Percentiles rank a stretch among this genome's conserved stretches.
Evolutionary conservation across 2,113 vertebrate species (phyloP).

Genomic region (Oryzias curvinotus): DNA sequence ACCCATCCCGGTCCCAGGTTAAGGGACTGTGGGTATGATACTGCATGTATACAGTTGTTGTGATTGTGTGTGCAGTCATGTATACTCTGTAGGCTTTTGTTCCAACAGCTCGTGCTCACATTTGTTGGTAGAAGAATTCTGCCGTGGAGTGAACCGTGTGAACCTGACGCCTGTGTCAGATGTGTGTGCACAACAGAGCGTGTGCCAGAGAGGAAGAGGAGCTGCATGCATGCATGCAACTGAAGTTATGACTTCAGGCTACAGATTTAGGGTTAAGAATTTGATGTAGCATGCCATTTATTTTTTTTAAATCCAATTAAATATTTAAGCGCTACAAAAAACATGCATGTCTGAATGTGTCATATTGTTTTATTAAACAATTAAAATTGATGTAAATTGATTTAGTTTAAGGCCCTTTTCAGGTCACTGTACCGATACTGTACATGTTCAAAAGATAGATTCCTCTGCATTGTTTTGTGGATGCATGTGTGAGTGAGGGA

Average conservation of each 20-base stretch:
- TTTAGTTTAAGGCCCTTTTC: no score
- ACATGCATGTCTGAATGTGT: no score
- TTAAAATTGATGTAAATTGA: no score
- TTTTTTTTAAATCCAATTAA: constrained; percentile 12
- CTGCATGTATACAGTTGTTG: constrained; percentile 16
- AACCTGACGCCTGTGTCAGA: constrained; percentile 31
- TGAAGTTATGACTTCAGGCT: constrained; percentile 50
- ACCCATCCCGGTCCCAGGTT: constrained; percentile 66
- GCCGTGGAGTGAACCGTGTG: constrained; percentile 23
- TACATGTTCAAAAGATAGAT: no score
- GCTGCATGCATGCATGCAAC: constrained; percentile 9
- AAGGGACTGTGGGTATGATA: constrained; percentile 60
- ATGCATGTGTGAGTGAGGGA: constrained; percentile 6
- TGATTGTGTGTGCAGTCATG: constrained; percentile 18
- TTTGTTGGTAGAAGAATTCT: constrained; percentile 28
- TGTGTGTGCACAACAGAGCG: constrained; percentile 17
- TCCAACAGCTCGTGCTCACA: constrained; percentile 24
- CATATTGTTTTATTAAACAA: no score
- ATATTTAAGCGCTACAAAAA: constrained; percentile 16
- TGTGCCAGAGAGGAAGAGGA: constrained; percentile 18
- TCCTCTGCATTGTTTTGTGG: no score
- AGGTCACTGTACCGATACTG: no score
- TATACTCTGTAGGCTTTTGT: constrained; percentile 17
- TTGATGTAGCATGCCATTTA: constrained; percentile 40
- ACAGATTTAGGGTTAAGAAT: constrained; percentile 51